Percentiles rank a stretch among this genome's conserved stretches.
Evolutionary conservation across 2,113 vertebrate species (phyloP).

Genomic region (Triplophysa tibetana): DNA sequence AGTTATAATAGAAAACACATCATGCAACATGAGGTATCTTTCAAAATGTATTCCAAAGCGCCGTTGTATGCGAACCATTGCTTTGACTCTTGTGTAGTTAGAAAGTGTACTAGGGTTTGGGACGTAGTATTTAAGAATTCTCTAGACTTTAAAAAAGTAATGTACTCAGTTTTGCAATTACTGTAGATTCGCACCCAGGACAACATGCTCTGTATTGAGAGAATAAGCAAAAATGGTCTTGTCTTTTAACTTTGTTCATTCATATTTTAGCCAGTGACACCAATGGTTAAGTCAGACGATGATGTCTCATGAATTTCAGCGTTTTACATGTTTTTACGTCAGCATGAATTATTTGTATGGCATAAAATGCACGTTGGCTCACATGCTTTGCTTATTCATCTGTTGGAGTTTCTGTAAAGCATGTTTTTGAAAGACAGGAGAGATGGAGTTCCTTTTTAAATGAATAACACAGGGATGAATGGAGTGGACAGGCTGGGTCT

Average conservation of each 20-base stretch:
- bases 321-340: conserved; percentile 62
- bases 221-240: conserved; percentile 6
- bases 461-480: conserved; percentile 48
- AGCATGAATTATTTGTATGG: conserved; percentile 65
- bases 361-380: conserved; percentile 51
- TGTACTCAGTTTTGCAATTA: background rate
- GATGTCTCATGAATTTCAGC: conserved; percentile 56
- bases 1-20: too few species aligned
- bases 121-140: background rate
- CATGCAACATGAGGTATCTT: too few species aligned
- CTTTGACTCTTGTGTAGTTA: background rate
- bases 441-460: conserved; percentile 51
- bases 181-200: background rate
- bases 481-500: conserved; percentile 56
- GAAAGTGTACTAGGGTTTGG: background rate
- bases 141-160: background rate
- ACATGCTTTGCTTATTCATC: conserved; percentile 62
- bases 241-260: conserved; percentile 48
- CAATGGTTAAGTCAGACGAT: conserved; percentile 12
- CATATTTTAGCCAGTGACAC: conserved; percentile 63
- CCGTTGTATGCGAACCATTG: too few species aligned
- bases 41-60: too few species aligned
- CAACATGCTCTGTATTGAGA: too few species aligned
- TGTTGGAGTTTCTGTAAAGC: conserved; percentile 57
- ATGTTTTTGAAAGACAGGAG: conserved; percentile 52